Base-by-base conservation (phyloP, 2,888 invertebrate genomes). In the Myopa tessellatipennis region DNA sequence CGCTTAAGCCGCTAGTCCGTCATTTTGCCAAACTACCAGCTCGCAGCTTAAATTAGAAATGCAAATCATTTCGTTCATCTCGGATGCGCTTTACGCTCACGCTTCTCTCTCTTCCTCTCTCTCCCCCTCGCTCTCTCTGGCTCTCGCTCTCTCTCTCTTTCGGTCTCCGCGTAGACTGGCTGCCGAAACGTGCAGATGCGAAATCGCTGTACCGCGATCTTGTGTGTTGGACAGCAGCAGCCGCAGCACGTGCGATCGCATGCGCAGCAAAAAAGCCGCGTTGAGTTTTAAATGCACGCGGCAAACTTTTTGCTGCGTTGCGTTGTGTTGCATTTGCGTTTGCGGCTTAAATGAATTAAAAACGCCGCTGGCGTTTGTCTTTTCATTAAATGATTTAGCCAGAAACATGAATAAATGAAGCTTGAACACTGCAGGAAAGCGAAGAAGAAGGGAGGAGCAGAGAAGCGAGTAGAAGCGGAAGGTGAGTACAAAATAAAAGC, bases 151-250 rank as follows among this genome's bases (percentile, higher is more conserved):
- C 61, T 18, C 16, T 18, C 45, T 6, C 45, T 10, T 45, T 45
- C 7, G 45, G 1, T 10, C 2, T 10, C 7, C 45, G 45, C 3
- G 7, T 36, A 12, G 14, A 65, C 5, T 34, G 14, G 55, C 58
- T 67, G 74, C 67, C 58, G 55, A 74, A 74, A 74, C 74, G 74
- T 74, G 68, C 55, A 34, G 74, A 65, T 55, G 40, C 67, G 74
- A 74, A 63, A 74, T 74, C 73, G 45, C 61, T 63, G 50, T 12
- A 63, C n/a, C 65, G 74, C 67, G 67, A 74, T 74, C 74, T 67
- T n/a, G 26, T 55, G 55, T 10, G 50, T 26, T 26, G 67, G 74
- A 4, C 45, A 58, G 38, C 36, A 34, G 73, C 45, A 58, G 38
- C 36, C n/a, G 73, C 61, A 67, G 65, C 67, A 68, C 67, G 68